These are phyloP conservation scores for Amphipoea oculea DNA, from an alignment of 2,888 invertebrate species.

Conservation along the genomic window DNA sequence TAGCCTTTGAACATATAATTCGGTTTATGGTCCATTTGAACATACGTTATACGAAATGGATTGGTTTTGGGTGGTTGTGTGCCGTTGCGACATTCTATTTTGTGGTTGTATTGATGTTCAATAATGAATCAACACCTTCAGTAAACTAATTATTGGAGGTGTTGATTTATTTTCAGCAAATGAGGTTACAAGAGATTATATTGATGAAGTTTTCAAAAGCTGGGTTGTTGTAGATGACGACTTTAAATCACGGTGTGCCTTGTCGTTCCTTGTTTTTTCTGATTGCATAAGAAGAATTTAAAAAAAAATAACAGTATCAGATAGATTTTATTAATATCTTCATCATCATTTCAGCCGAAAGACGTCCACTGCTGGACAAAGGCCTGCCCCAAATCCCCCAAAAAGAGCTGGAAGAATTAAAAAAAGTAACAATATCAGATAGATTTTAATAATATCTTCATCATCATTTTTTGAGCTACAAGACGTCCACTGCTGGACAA, in stretches of 20 bases:
- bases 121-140: neutral
- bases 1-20: conserved; percentile 46
- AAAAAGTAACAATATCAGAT: neutral
- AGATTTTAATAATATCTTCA: no score
- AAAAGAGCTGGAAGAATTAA: no score
- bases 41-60: conserved; percentile 38
- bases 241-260: neutral
- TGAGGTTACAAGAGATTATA: neutral
- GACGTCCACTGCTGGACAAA: neutral
- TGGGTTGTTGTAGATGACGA: neutral
- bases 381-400: neutral
- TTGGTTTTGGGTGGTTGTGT: conserved; percentile 29
- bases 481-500: no score
- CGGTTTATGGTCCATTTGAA: conserved; percentile 32
- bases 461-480: no score
- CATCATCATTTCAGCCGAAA: no score
- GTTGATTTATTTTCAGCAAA: no score
- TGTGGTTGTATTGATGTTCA: neutral
- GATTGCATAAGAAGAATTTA: neutral
- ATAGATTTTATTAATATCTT: neutral
- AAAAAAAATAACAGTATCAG: neutral
- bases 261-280: neutral
- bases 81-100: neutral
- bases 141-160: neutral
- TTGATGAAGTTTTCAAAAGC: neutral